Evolutionary conservation across 2,113 vertebrate genomes (phyloP), one percentile per base, ranked within the genome.

Genomic region (Gambusia affinis): DNA sequence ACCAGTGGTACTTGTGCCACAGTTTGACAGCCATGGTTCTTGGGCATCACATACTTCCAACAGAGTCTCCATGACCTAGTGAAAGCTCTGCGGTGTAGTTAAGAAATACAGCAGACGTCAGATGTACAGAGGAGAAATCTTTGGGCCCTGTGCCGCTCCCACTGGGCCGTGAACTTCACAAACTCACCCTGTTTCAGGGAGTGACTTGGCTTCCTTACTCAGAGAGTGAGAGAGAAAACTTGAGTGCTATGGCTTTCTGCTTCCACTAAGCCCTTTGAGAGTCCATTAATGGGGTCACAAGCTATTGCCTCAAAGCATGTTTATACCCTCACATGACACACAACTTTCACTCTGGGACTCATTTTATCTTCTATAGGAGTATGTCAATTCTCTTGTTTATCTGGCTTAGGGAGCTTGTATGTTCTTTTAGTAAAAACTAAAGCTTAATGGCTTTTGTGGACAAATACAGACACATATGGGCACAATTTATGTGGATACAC

Each of bases 161-260:
- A 19, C 12, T 75, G 84, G 86, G 70, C 79, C 35, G 75, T 35
- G 7, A 80, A 57, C 67, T 90, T 90, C 83, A 87, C 86, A 87
- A 91, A 89, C 90, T 87, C 75, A 80, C 88, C 78, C 67, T 66
- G 81, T 90, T 88, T 90, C 79, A 85, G 78, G 81, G 77, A 88
- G 86, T 79, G 83, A 79, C 75, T 87, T 66, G 65, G 44, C 74
- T 86, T 70, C 75, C 82, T 77, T 81, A 73, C 81, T 82, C 63
- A 51, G 47, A 33, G 74, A 81, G 84, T 90, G 54, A 47, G 68
- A 67, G 72, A 66, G 72, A 73, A 81, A 87, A 76, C 83, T 75
- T 78, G 77, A 76, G 85, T 88, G 60, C 68, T 62, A 51, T 82
- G 65, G 73, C 75, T 73, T 71, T 75, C 60, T 75, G 82, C 82